Conservation (phyloP, 2,888 invertebrate species). For the Tenthredo distinguenda region DNA sequence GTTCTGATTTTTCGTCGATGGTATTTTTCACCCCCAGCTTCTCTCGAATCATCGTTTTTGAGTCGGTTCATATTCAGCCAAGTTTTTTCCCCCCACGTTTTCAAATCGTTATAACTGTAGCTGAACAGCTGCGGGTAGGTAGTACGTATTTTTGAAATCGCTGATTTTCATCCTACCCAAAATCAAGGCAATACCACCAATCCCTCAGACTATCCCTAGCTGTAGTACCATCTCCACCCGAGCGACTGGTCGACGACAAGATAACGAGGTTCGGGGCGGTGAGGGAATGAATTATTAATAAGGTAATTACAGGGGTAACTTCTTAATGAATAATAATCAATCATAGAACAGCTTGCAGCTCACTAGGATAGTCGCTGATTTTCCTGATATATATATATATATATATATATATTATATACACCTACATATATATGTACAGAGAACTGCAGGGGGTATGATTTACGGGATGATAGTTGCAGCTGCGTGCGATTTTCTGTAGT, state of each 20-base stretch:
- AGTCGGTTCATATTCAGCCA: neutral
- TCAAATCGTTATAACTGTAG: neutral
- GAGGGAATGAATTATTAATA: constrained; percentile 45
- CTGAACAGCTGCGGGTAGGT: too few species aligned
- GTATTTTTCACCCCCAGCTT: neutral
- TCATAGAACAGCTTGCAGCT: constrained; percentile 11
- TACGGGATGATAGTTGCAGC: neutral
- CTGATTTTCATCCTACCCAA: neutral
- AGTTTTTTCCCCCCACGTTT: neutral
- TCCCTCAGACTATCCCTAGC: neutral
- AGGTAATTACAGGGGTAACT: constrained; percentile 47
- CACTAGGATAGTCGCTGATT: neutral
- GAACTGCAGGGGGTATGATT: neutral
- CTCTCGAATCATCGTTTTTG: neutral
- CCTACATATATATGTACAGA: neutral
- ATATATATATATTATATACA: neutral
- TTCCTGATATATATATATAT: neutral
- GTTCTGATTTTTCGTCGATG: constrained; percentile 9
- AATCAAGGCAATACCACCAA: constrained; percentile 18
- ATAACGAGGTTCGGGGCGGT: constrained; percentile 5
- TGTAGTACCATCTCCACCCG: neutral
- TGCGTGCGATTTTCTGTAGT: neutral
- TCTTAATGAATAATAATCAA: constrained; percentile 50
- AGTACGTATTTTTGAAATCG: neutral
- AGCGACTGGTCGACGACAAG: constrained; percentile 7